These are phyloP conservation scores for Drosophila truncata DNA, from an alignment of 1,140 invertebrate species.

Conservation along the genomic window DNA sequence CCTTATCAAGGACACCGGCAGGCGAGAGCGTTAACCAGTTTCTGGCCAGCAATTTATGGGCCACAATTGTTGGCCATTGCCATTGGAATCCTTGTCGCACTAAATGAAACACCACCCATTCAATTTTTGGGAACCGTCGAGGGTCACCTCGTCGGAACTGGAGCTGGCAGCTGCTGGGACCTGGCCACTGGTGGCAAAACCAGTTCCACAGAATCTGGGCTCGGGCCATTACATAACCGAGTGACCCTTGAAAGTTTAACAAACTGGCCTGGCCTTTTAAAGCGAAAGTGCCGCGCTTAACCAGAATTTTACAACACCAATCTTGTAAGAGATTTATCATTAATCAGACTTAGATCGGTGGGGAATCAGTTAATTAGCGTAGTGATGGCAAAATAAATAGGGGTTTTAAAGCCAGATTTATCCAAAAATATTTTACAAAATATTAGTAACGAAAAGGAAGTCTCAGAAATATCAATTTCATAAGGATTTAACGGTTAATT, in stretches of 20 bases:
- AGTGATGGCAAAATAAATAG: background rate
- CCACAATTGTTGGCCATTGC: slow-evolving; percentile 76
- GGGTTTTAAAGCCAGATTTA: background rate
- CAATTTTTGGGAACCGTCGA: slow-evolving; percentile 52
- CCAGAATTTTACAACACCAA: slow-evolving; percentile 42
- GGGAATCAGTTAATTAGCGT: background rate
- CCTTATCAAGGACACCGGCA: slow-evolving; percentile 70
- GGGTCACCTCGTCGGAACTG: slow-evolving; percentile 52
- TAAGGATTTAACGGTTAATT: no score
- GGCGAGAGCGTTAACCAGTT: slow-evolving; percentile 70
- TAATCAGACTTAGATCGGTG: slow-evolving; percentile 27
- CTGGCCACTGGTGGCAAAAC: slow-evolving; percentile 44
- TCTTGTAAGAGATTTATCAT: slow-evolving; percentile 19
- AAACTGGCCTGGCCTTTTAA: slow-evolving; percentile 57
- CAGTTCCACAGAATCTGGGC: slow-evolving; percentile 69
- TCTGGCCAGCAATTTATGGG: slow-evolving; percentile 63
- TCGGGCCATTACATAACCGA: slow-evolving; percentile 66
- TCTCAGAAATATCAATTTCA: no score
- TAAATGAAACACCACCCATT: slow-evolving; percentile 43
- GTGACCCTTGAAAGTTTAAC: slow-evolving; percentile 65
- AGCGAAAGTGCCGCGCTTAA: slow-evolving; percentile 49
- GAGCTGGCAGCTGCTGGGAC: slow-evolving; percentile 16
- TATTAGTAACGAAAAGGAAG: no score
- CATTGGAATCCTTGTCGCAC: slow-evolving; percentile 76
- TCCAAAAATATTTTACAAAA: no score